Percentiles rank a stretch among this genome's conserved stretches.
Conservation (phyloP, 1,140 invertebrate genomes). For the Orchesella cincta region DNA sequence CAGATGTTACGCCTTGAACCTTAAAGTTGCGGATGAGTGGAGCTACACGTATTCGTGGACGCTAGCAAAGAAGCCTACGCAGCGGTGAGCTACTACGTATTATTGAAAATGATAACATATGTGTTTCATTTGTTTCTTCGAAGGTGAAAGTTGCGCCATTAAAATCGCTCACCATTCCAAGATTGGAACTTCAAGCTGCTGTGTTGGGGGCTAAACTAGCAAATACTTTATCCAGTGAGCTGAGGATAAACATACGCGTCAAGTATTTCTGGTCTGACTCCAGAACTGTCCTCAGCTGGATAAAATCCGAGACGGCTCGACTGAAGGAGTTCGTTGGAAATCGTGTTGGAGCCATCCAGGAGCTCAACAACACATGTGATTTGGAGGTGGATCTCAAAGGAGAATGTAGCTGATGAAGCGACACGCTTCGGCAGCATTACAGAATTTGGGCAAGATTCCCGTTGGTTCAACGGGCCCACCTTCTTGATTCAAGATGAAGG, state of each 20-base stretch:
- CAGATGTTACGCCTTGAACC: conserved; percentile 36
- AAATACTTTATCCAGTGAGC: neutral
- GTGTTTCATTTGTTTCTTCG: conserved; percentile 48
- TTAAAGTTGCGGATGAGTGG: conserved; percentile 18
- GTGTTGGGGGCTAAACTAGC: conserved; percentile 50
- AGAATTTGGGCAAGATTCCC: neutral
- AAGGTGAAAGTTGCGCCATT: conserved; percentile 54
- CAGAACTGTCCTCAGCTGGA: neutral
- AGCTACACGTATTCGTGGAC: conserved; percentile 40
- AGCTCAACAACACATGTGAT: neutral
- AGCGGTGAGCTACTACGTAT: conserved; percentile 31
- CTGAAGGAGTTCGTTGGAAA: conserved; percentile 15
- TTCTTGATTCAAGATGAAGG: neutral
- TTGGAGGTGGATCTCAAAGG: conserved; percentile 30
- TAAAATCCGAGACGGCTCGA: neutral
- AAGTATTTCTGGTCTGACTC: conserved; percentile 18
- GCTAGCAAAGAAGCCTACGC: conserved; percentile 31
- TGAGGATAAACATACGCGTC: neutral
- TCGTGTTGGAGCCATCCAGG: neutral
- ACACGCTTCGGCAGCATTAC: neutral
- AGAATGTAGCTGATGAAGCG: conserved; percentile 27
- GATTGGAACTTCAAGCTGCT: conserved; percentile 56
- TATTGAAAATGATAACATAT: conserved; percentile 26
- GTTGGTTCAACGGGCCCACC: neutral
- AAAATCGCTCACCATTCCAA: conserved; percentile 54